phyloP scores from a whole-genome alignment of 2,888 invertebrate species.

The Stenchaetothrips biformis region DNA sequence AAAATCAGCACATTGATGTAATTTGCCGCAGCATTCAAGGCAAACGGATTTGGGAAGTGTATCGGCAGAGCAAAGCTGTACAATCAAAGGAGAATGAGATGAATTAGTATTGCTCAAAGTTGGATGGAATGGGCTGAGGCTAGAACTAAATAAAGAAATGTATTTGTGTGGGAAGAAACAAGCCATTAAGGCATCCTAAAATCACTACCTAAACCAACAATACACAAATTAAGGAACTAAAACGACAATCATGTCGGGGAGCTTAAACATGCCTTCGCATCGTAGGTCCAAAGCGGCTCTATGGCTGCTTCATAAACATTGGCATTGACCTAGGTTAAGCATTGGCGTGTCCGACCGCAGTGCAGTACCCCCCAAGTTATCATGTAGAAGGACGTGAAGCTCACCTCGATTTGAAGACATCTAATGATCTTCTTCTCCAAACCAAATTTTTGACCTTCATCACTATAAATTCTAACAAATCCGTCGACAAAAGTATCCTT shows the following conservation, averaged over 20 bases:
- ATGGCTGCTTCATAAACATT: not conserved
- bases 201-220: too few relatives aligned
- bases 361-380: not conserved
- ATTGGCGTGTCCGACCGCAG: not conserved
- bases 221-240: too few relatives aligned
- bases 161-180: not conserved
- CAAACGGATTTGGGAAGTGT: constrained; percentile 46
- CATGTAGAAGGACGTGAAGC: constrained; percentile 27
- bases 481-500: constrained; percentile 45
- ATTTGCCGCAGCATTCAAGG: constrained; percentile 45
- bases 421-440: constrained; percentile 47
- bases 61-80: constrained; percentile 44
- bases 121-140: not conserved
- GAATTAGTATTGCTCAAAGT: not conserved
- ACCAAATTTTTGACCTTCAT: constrained; percentile 46
- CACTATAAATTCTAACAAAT: constrained; percentile 46
- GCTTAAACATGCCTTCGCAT: too few relatives aligned
- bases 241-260: too few relatives aligned
- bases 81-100: constrained; percentile 28
- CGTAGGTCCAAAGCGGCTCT: too few relatives aligned
- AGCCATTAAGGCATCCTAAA: too few relatives aligned
- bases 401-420: constrained; percentile 48
- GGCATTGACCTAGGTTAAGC: constrained; percentile 23
- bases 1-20: constrained; percentile 47
- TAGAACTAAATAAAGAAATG: not conserved